These are phyloP conservation scores for Carduelis carduelis DNA, from an alignment of 2,797 vertebrate species.

Conservation along the genomic window DNA sequence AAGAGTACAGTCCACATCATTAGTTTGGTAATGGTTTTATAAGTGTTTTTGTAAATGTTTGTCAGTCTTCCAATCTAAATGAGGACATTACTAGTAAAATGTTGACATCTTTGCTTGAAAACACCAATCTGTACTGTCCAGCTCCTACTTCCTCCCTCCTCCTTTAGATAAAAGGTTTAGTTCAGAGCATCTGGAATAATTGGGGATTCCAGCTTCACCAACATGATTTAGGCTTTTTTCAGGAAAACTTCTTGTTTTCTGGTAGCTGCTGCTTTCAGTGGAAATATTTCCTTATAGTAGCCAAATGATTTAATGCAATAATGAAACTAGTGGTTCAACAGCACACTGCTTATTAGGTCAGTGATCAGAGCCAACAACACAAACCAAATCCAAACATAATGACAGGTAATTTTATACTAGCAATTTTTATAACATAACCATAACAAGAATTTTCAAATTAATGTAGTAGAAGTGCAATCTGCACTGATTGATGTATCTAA, in stretches of 20 bases:
- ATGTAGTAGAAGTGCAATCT: background rate
- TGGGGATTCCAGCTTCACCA: background rate
- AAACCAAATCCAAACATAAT: background rate
- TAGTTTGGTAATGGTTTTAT: background rate
- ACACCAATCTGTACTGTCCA: too few relatives aligned
- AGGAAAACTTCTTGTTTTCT: background rate
- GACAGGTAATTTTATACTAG: background rate
- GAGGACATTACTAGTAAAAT: background rate
- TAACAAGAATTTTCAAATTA: background rate
- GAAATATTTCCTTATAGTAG: background rate
- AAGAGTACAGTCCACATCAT: background rate
- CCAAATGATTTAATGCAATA: background rate
- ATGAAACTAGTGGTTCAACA: background rate
- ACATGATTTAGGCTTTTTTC: rapidly evolving
- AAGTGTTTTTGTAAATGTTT: background rate
- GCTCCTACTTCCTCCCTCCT: background rate
- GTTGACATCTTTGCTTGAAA: background rate
- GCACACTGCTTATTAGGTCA: background rate
- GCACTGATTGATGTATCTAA: background rate
- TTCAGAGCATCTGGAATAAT: background rate
- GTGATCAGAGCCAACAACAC: background rate
- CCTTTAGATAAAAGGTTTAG: background rate
- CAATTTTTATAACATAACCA: background rate
- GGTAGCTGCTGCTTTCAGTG: background rate
- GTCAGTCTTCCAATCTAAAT: background rate